Evolutionary conservation across 2,888 invertebrate genomes (phyloP), one percentile per base, ranked within the genome.

Genomic region (Temnothorax ravouxi): DNA sequence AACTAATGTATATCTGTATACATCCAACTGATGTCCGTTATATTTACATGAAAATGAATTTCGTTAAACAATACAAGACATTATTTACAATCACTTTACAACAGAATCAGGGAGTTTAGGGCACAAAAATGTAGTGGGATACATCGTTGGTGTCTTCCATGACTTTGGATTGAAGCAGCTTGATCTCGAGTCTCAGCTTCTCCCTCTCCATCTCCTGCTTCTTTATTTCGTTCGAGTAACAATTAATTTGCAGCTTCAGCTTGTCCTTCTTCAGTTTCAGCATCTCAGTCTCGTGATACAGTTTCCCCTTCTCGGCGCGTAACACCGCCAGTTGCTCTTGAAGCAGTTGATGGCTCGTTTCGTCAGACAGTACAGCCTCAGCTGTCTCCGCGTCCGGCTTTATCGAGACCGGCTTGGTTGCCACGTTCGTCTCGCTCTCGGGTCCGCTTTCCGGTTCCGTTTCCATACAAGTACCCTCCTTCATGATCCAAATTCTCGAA

Each of bases 191-290:
- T 41, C 93, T 89, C 13, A 94, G 87, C 72, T 94, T 94, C 84
- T 94, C 94, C 59, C 93, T 93, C 34, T 93, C 93, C 93, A 93
- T 92, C 84, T 94, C 93, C 59, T 94, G 93, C 59, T 93, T 93
- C 25, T 90, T 90, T 71, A 94, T 92, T 59, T 93, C 93, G 29
- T 92, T 93, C 0, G 91, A 89, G 72, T 92, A 93, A 80, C 93
- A 93, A 82, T 91, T 92, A 72, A 93, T 94, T 69, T 93, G 93
- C 21, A 91, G 79, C 82, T 95, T 96, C 38, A 96, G 95, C 94
- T 96, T 96, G 74, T 93, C 93, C 64, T 93, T 93, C 62, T 95
- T 94, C 25, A 94, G 87, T 71, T 94, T 94, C 8, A 95, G 86
- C 91, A 93, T 92, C 79, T 94, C 94, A 29, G 94, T 94, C 87